Base-by-base conservation (phyloP, 2,797 vertebrate species). In the Chiroxiphia lanceolata region DNA sequence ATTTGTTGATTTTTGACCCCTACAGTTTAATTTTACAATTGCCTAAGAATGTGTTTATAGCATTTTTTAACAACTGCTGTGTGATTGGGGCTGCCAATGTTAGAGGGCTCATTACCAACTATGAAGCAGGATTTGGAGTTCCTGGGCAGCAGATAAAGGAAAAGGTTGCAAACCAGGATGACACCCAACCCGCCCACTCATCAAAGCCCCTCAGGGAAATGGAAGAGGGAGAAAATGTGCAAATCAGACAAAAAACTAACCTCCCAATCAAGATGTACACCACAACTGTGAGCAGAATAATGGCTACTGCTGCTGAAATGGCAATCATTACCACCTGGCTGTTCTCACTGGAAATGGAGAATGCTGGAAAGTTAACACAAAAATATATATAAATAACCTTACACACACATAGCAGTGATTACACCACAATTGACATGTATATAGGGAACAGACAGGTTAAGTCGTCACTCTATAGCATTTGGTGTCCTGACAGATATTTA, bases 311-410 rank as follows among this genome's bases (percentile, higher is more conserved):
- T 0, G 99, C 98, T 87, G 99, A 99, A 94, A 99, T 98, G 96
- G 99, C 99, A 74, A 99, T 99, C 97, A 99, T 97, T 70, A 99
- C 98, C 16, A 99, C 99, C 96, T 99, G 99, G 97, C 99, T 99
- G 77, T 98, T 99, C 98, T 99, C 99, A 71, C 99, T 98, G 84
- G 99, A 99, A 97, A 99, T 99, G 83, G 99, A 99, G 97, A 99
- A 99, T 38, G 99, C 99, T 98, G 98, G 91, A 98, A 97, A 87
- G 67, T 33, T 45, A 95, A 84, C 94, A 92, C 34, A 90, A 83
- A 95, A 89, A 64, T 27, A 74, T 15, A 67, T 3, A 83, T 60
- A 68, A 95, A 83, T 59, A 86, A 76, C 53, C 36, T 22, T 27
- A 9, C 26, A 5, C 27, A 13, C n/a, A 60, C 48, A 33, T 5